phyloP scores from a whole-genome alignment of 2,113 vertebrate genomes.

The Canis aureus region DNA sequence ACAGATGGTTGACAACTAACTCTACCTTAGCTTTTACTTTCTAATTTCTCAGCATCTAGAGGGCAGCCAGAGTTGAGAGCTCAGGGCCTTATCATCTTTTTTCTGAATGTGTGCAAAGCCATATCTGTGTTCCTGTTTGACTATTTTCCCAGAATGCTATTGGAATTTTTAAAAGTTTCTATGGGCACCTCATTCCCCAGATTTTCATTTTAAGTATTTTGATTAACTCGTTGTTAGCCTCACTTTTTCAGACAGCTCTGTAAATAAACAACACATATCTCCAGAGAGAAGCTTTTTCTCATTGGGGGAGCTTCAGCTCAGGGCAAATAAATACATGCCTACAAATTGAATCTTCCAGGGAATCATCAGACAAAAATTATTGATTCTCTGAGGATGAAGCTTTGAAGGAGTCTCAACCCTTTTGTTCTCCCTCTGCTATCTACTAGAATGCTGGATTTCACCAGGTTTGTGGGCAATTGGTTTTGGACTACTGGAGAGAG shows the following conservation, averaged over 20 bases:
- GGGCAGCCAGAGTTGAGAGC: background rate
- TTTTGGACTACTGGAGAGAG: background rate
- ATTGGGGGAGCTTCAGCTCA: background rate
- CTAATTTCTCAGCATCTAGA: background rate
- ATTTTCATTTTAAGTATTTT: constrained; percentile 2
- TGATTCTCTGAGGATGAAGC: background rate
- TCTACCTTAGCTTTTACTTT: background rate
- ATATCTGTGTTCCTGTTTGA: background rate
- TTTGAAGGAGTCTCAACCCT: background rate
- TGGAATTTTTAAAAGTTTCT: background rate
- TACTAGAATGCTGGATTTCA: background rate
- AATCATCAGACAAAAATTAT: background rate
- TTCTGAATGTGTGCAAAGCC: background rate
- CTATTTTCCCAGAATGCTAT: background rate
- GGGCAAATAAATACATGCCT: background rate
- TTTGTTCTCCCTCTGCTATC: background rate
- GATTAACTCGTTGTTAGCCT: background rate
- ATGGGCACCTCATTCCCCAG: background rate
- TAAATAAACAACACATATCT: background rate
- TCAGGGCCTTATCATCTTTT: background rate
- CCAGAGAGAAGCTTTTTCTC: background rate
- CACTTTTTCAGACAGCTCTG: background rate
- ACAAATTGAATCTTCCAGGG: background rate
- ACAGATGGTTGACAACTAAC: background rate
- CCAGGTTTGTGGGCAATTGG: rapidly evolving